phyloP scores from a whole-genome alignment of 2,888 invertebrate genomes.

The Drosophila rellima region DNA sequence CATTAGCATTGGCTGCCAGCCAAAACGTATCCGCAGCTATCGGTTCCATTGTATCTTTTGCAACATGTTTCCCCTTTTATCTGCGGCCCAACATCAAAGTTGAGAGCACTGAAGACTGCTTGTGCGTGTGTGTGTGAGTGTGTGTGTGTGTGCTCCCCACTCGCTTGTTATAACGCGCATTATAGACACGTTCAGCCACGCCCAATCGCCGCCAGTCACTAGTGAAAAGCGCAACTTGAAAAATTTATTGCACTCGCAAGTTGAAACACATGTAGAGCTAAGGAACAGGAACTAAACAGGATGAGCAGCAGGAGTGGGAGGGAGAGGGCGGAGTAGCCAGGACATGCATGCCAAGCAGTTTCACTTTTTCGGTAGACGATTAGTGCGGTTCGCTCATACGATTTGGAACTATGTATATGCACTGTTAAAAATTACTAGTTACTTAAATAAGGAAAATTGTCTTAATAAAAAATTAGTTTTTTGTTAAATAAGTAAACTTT shows the following conservation, averaged over 20 bases:
- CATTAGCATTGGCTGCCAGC: slow-evolving; percentile 54
- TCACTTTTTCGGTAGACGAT: slow-evolving; percentile 66
- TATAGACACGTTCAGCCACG: slow-evolving; percentile 78
- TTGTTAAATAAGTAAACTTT: too few relatives aligned
- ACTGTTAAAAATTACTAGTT: neutral
- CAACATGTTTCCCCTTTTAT: slow-evolving; percentile 63
- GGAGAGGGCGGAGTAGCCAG: slow-evolving; percentile 5
- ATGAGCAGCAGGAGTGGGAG: slow-evolving; percentile 1
- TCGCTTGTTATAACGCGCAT: slow-evolving; percentile 64
- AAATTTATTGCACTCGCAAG: slow-evolving; percentile 77
- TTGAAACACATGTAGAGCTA: slow-evolving; percentile 37
- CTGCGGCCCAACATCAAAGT: slow-evolving; percentile 67
- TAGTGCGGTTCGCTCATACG: slow-evolving; percentile 36
- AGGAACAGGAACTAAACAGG: slow-evolving; percentile 40
- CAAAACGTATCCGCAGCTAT: slow-evolving; percentile 41
- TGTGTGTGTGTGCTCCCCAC: slow-evolving; percentile 16
- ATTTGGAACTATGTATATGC: slow-evolving; percentile 1
- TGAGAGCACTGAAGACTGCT: slow-evolving; percentile 29
- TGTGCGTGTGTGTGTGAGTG: slow-evolving; percentile 30
- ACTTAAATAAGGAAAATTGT: neutral
- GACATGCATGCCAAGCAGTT: slow-evolving; percentile 65
- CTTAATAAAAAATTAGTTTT: too few relatives aligned
- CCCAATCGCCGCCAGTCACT: slow-evolving; percentile 52
- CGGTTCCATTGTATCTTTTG: slow-evolving; percentile 50
- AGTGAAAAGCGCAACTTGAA: slow-evolving; percentile 78